Evolutionary conservation across 2,113 vertebrate species (phyloP).

Genomic region (Empidonax traillii): DNA sequence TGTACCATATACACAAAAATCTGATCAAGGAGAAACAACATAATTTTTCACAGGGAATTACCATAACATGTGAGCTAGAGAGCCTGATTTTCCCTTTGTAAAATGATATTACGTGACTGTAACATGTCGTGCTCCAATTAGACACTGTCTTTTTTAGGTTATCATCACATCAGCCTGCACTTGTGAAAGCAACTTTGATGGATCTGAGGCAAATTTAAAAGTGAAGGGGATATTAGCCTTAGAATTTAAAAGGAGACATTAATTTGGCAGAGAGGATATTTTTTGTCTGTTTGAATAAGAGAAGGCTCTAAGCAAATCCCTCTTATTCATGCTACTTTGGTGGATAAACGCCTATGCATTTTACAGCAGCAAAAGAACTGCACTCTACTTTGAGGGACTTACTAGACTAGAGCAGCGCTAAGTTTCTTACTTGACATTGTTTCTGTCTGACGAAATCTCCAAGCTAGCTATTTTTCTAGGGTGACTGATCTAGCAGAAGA

Average conservation of each 20-base stretch:
- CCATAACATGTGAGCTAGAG: background rate
- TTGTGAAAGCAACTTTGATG: slow-evolving; percentile 57
- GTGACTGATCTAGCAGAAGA: background rate
- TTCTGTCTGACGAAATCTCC: background rate
- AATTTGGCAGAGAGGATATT: slow-evolving; percentile 20
- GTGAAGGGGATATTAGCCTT: slow-evolving; percentile 19
- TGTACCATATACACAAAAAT: background rate
- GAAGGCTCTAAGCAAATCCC: background rate
- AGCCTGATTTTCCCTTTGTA: slow-evolving; percentile 20
- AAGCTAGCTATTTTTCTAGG: background rate
- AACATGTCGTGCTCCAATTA: slow-evolving; percentile 52
- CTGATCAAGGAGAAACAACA: background rate
- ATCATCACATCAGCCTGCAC: slow-evolving; percentile 26
- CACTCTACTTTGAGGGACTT: background rate
- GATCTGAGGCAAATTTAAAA: slow-evolving; percentile 61
- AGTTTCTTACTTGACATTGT: background rate
- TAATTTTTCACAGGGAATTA: slow-evolving; percentile 6
- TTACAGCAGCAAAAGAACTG: background rate
- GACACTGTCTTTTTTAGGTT: slow-evolving; percentile 43
- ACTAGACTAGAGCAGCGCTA: background rate
- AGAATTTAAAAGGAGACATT: slow-evolving; percentile 28
- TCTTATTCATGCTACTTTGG: background rate
- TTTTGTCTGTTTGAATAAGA: slow-evolving; percentile 41
- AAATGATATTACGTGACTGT: background rate
- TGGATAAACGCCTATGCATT: background rate